Conservation (phyloP, 2,888 invertebrate genomes). For the Drosophila planitibia region DNA sequence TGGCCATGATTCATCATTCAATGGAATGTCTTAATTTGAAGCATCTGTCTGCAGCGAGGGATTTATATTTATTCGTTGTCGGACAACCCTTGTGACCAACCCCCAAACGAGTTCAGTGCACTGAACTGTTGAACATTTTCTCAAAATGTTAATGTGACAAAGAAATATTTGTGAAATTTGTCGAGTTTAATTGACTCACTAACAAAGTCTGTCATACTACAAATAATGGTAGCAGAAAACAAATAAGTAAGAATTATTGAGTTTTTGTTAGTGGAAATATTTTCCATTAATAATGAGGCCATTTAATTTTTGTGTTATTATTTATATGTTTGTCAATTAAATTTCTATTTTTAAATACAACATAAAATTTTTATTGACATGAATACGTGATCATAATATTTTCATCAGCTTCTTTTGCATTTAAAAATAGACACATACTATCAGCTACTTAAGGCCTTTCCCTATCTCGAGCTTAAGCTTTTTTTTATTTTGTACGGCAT, state of each 20-base stretch:
- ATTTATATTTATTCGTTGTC: conserved; percentile 12
- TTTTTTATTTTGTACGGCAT: background rate
- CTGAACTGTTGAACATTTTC: conserved; percentile 26
- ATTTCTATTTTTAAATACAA: background rate
- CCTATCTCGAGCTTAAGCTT: background rate
- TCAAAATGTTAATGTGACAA: conserved; percentile 2
- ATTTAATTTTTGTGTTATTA: background rate
- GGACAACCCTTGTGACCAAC: conserved; percentile 7
- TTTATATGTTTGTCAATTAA: background rate
- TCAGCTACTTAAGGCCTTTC: conserved; percentile 2
- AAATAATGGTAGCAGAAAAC: background rate
- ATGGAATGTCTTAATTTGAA: conserved; percentile 76
- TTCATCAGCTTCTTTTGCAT: background rate
- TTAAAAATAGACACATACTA: background rate
- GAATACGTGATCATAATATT: background rate
- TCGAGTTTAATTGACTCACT: background rate
- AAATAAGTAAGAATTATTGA: background rate
- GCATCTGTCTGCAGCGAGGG: conserved; percentile 55
- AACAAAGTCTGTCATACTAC: background rate
- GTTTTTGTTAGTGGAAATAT: background rate
- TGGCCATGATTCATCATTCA: conserved; percentile 55
- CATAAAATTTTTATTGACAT: background rate
- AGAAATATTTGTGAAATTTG: background rate
- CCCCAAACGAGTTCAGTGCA: conserved; percentile 22
- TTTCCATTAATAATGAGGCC: background rate